Evolutionary conservation across 1,140 invertebrate species (phyloP), one percentile per base, ranked within the genome.

Genomic region (Proales similis): DNA sequence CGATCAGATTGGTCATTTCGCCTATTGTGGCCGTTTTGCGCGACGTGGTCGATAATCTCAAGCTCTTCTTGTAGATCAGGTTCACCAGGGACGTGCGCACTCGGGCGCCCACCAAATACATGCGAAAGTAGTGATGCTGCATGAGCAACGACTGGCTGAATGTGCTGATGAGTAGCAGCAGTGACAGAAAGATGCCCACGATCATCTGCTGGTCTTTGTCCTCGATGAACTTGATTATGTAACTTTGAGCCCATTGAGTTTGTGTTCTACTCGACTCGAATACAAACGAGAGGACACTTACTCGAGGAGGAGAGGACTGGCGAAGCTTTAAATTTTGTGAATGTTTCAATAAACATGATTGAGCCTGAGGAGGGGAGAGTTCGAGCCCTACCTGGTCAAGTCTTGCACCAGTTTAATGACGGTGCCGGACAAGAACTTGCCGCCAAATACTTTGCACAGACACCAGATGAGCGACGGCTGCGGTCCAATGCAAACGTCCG

Each of bases 41-140:
- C 5, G 77, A 67, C 24, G 68, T 62, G 64, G 69, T 74, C 19
- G 72, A 32, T 19, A 62, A 20, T 20, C 29, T 20, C n/a, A 62
- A 32, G 38, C 39, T 62, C 12, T 97, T 98, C 69, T 85, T 82
- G 73, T 97, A 98, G 65, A 98, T 88, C 49, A 90, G 83, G 65
- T 88, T 87, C 4, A 92, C 90, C 19, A 98, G 77, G 0, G 88
- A 85, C 0, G 91, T 93, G 62, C 92, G 79, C 65, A 97, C 85
- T 32, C 87, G 81, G 78, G 96, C 82, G 6, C 90, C 92, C 22
- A 94, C 84, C 27, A 91, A 75, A 12, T 69, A 66, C 57, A 68
- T 69, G 17, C 66, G 51, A 36, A 74, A 72, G 61, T 75, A 77
- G 65, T 77, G 76, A 60, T 74, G 72, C 48, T 76, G 73, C 38